A percentile compares a stretch with the other conserved stretches of the same genome.
phyloP scores from a whole-genome alignment of 2,888 invertebrate species.

The Stramonita haemastoma region DNA sequence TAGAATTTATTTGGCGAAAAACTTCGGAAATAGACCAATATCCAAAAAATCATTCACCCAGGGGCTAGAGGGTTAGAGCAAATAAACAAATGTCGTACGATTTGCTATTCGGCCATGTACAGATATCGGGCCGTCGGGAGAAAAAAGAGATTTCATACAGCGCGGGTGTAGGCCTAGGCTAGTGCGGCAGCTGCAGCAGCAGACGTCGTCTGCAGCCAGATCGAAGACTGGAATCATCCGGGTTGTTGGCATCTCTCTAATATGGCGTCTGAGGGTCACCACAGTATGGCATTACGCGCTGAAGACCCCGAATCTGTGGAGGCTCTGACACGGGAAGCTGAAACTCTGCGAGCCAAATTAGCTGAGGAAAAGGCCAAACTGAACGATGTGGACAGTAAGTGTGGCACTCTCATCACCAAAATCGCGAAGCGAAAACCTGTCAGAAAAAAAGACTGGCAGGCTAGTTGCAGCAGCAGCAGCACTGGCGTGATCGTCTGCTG shows the following conservation, averaged over 20 bases:
- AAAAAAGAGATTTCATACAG: too few relatives aligned
- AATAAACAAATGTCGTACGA: too few relatives aligned
- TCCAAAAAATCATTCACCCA: too few relatives aligned
- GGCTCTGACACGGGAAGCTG: slow-evolving; percentile 84
- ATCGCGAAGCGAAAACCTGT: too few relatives aligned
- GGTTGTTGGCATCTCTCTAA: slow-evolving; percentile 49
- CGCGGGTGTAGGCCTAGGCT: too few relatives aligned
- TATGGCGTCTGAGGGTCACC: slow-evolving; percentile 72
- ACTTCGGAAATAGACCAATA: too few relatives aligned
- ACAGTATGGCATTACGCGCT: slow-evolving; percentile 56
- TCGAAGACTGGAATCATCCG: slow-evolving; percentile 31
- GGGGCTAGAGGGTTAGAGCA: too few relatives aligned
- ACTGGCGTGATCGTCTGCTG: too few relatives aligned
- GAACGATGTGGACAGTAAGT: slow-evolving; percentile 95
- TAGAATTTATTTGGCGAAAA: neutral
- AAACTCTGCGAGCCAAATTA: slow-evolving; percentile 92
- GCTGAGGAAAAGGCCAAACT: slow-evolving; percentile 98
- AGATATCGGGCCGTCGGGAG: too few relatives aligned
- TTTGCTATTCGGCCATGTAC: too few relatives aligned
- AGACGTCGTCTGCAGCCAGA: neutral
- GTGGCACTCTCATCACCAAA: neutral
- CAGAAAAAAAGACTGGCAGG: too few relatives aligned
- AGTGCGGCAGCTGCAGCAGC: neutral
- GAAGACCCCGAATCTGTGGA: slow-evolving; percentile 74
- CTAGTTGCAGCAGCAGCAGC: too few relatives aligned